phyloP scores from a whole-genome alignment of 2,797 vertebrate genomes.

The Clarias fuscus region DNA sequence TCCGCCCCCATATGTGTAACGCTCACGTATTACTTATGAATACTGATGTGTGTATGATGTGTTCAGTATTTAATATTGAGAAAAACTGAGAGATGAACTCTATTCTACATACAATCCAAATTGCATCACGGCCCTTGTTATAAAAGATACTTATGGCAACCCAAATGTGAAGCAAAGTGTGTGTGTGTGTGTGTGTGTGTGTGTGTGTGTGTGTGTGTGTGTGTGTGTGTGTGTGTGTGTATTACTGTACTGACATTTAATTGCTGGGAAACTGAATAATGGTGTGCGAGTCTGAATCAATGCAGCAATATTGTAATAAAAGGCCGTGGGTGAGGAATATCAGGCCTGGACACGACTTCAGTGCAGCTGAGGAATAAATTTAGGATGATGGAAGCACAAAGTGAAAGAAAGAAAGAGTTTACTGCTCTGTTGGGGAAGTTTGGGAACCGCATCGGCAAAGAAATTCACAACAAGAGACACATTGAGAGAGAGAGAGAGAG shows the following conservation, averaged over 20 bases:
- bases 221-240: neutral
- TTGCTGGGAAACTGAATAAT: neutral
- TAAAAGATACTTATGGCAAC: neutral
- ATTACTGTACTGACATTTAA: neutral
- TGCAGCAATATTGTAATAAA: neutral
- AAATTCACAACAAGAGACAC: slow-evolving; percentile 22
- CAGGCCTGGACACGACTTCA: neutral
- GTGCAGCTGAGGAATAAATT: slow-evolving; percentile 6
- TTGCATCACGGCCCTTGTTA: neutral
- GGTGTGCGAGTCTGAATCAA: neutral
- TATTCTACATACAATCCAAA: too few species aligned
- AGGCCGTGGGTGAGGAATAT: neutral
- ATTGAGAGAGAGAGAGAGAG: slow-evolving; percentile 11
- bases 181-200: neutral
- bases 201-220: neutral
- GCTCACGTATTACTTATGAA: neutral
- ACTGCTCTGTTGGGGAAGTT: slow-evolving; percentile 13
- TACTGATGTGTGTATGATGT: neutral
- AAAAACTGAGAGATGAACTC: neutral
- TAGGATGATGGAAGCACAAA: slow-evolving; percentile 9
- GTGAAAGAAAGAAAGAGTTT: slow-evolving; percentile 15
- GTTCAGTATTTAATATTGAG: neutral
- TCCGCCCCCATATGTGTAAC: neutral
- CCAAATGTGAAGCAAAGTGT: neutral
- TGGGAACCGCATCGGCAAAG: neutral